Base-by-base conservation (phyloP, 2,888 invertebrate genomes). In the Prenolepis imparis region DNA sequence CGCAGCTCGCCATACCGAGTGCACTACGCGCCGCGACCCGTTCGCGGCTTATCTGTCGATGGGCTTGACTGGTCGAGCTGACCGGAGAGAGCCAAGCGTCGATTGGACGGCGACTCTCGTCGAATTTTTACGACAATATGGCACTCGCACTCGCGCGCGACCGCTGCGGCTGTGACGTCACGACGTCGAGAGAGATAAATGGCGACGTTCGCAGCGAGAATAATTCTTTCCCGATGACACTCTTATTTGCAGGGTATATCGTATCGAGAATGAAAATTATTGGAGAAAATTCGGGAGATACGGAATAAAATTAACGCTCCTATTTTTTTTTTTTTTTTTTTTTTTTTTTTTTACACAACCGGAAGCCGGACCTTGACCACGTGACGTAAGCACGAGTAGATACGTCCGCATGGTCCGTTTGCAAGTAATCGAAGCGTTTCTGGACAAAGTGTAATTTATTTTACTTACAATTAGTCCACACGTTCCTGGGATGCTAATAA, bases 31-130 rank as follows among this genome's bases (percentile, higher is more conserved):
- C 68, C 85, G 75, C 87, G 87, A 88, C 88, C 88, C 86, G 88
- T 84, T 90, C 91, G 90, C 89, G 90, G 90, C 89, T 89, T 90
- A 91, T 93, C 92, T 93, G 90, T 93, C 92, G 92, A 90, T 90
- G 90, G 90, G 91, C 92, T 91, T 92, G 92, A 93, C 92, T 93
- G 93, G 92, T 89, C 89, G 90, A 32, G 28, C 84, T 83, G 86
- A 74, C 84, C 68, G 11, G 86, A 92, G 92, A 93, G 91, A 93
- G 90, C 91, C 89, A 83, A 73, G 85, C 90, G 89, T 88, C 89
- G 92, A 94, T 94, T 94, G 94, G 93, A 88, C 82, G 85, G 83
- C 28, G 41, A 86, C 52, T 12, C 86, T 86, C 89, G 89, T 86
- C 89, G 89, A 87, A 68, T 74, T 87, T 44, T 87, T 44, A n/a